Base-by-base conservation (phyloP, 2,888 invertebrate genomes). In the Gnatocerus cornutus region DNA sequence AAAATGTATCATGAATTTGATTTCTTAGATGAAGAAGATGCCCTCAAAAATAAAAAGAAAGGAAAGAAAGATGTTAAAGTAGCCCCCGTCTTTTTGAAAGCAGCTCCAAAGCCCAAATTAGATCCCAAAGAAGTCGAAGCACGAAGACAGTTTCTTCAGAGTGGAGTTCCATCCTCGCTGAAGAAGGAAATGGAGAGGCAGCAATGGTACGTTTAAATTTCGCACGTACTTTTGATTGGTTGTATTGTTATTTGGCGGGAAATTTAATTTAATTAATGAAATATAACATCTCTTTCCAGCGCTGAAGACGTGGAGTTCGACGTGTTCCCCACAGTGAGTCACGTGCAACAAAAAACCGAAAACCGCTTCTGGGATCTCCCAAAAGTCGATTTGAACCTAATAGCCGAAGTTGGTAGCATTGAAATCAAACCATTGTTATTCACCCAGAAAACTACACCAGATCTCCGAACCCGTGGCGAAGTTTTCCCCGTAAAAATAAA, bases 71-170 rank as follows among this genome's bases (percentile, higher is more conserved):
- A 73, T 62, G 77, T 82, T 43, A 92, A 91, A 83, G 79, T 92
- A 43, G 93, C 93, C 0, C 93, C 94, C n/a, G 86, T 94, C 48
- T 94, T 94, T 83, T 79, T 87, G 0, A 88, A 79, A 71, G 39
- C 77, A 4, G 72, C 83, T 41, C 82, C 87, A 8, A 91, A 90
- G 83, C 87, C 87, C 5, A 88, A 87, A 79, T 79, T 87, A 10
- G 90, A 91, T 84, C 86, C 88, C 10, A 87, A 85, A 59, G 84
- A 87, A 43, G 67, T 89, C 46, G 89, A 90, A 81, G 93, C 93
- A 3, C 89, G 90, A 75, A 89, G 89, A 71, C 88, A 88, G 69
- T 93, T 94, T 84, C 84, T 94, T 37, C 88, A 90, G 74, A 92
- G 93, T 71, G 92, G 92, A n/a, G 87, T 92, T 4, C 91, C 92